Evolutionary conservation across 2,797 vertebrate genomes (phyloP).

Genomic region (Zenarchopterus dispar): DNA sequence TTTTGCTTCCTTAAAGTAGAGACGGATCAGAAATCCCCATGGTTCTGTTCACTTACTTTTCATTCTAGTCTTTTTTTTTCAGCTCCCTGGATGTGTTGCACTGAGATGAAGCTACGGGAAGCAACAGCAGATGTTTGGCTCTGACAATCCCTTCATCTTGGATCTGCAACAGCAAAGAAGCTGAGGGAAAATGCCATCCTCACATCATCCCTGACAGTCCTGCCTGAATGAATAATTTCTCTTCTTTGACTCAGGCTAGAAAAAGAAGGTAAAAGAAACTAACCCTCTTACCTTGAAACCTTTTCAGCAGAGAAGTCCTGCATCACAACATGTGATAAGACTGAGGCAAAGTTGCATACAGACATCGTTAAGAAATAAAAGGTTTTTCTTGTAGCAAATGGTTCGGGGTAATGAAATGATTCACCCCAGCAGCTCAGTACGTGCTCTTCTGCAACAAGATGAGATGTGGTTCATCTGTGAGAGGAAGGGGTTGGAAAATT

Average conservation of each 20-base stretch:
- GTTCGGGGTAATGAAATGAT: slow-evolving; percentile 68
- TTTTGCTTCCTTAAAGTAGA: slow-evolving; percentile 50
- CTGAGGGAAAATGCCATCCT: slow-evolving; percentile 69
- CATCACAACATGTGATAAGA: slow-evolving; percentile 66
- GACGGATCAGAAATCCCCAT: slow-evolving; percentile 36
- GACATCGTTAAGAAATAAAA: slow-evolving; percentile 62
- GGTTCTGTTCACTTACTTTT: slow-evolving; percentile 37
- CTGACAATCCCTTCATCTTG: slow-evolving; percentile 56
- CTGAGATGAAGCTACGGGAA: slow-evolving; percentile 44
- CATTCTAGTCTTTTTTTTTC: slow-evolving; percentile 23
- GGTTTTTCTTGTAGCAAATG: slow-evolving; percentile 60
- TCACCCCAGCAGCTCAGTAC: slow-evolving; percentile 63
- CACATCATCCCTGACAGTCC: slow-evolving; percentile 61
- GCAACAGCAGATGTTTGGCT: slow-evolving; percentile 59
- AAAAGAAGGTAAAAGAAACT: slow-evolving; percentile 35
- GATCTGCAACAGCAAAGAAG: slow-evolving; percentile 71
- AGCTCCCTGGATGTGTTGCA: slow-evolving; percentile 42
- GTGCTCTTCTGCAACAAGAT: slow-evolving; percentile 57
- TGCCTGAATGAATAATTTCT: slow-evolving; percentile 66
- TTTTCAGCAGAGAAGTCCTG: slow-evolving; percentile 53
- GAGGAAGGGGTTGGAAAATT: slow-evolving; percentile 3
- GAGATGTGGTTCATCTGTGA: slow-evolving; percentile 55
- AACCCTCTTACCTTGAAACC: slow-evolving; percentile 51
- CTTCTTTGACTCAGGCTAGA: slow-evolving; percentile 59
- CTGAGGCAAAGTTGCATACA: slow-evolving; percentile 55